Base-by-base conservation (phyloP, 2,113 vertebrate species). In the Himantopus leucocephalus region DNA sequence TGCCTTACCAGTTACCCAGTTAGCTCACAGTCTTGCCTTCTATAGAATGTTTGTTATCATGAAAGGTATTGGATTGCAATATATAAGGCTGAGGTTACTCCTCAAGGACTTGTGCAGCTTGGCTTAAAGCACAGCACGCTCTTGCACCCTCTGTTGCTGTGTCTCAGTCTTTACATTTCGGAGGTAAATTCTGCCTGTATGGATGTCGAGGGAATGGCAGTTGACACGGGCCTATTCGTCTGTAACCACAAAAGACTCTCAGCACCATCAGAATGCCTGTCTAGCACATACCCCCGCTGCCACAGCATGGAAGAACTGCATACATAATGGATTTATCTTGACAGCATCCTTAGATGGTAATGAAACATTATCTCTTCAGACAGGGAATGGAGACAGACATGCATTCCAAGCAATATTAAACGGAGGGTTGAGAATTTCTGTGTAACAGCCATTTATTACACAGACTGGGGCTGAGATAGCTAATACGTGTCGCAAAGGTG, bases 201-300 rank as follows among this genome's bases (percentile, higher is more conserved):
- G 9, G 12, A 12, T 8, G 35, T 30, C 53, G 43, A 58, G 55
- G 30, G 17, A 50, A 14, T 10, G 30, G 26, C 27, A 74, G 71
- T 4, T 3, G 8, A 59, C 43, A 34, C 0, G 0, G 30, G 16
- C 18, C 39, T 26, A 5, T 68, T 58, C 0, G 0, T 43, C 56
- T 56, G 32, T 26, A 75, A 52, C 35, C 53, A 41, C 3, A 4
- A 35, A 48, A 60, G 41, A 23, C 41, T 58, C 52, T 63, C 47
- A 35, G 56, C 55, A 67, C 14, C 0, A 2, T 50, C 47, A 72
- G 66, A 68, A 82, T 39, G 27, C 26, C 60, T 63, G 3, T 35
- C 75, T 24, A 68, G 70, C 23, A 71, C 22, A 5, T 8, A 55
- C 2, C 3, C 0, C 5, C 24, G 24, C 32, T 45, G 71, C 32